Percentiles rank a stretch among this genome's conserved stretches.
These are phyloP conservation scores for Sinosuthora webbiana DNA, from an alignment of 2,113 vertebrate genomes.

Conservation along the genomic window DNA sequence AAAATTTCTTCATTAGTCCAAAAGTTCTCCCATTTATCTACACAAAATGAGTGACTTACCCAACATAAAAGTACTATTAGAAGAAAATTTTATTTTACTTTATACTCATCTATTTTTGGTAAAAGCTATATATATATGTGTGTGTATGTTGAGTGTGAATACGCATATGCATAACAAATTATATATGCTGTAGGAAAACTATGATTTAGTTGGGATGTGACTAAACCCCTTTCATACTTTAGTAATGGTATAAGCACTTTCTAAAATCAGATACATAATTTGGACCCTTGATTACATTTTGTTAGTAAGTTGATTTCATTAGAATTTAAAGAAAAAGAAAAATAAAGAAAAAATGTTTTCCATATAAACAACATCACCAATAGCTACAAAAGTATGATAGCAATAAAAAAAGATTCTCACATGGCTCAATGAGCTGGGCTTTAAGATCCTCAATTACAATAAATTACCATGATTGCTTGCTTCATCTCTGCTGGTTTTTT, in stretches of 20 bases:
- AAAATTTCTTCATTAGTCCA: neutral
- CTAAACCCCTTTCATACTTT: neutral
- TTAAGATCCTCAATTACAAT: neutral
- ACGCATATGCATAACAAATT: neutral
- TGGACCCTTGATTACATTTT: neutral
- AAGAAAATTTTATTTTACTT: neutral
- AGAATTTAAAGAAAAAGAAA: neutral
- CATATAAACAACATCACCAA: neutral
- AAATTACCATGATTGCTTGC: neutral
- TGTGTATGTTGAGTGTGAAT: neutral
- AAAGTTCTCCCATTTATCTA: neutral
- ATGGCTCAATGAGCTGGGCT: neutral
- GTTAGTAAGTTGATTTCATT: neutral
- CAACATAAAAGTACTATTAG: neutral
- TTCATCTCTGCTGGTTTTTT: neutral
- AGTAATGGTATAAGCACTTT: neutral
- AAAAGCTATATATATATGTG: neutral
- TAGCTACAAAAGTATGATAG: neutral
- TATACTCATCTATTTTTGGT: neutral
- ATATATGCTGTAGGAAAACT: neutral
- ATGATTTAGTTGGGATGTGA: neutral
- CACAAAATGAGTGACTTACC: neutral
- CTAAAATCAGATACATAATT: neutral
- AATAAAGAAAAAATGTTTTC: neutral
- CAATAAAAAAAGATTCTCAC: neutral